Conservation (phyloP, 2,888 invertebrate genomes). For the Spisula subtruncata region DNA sequence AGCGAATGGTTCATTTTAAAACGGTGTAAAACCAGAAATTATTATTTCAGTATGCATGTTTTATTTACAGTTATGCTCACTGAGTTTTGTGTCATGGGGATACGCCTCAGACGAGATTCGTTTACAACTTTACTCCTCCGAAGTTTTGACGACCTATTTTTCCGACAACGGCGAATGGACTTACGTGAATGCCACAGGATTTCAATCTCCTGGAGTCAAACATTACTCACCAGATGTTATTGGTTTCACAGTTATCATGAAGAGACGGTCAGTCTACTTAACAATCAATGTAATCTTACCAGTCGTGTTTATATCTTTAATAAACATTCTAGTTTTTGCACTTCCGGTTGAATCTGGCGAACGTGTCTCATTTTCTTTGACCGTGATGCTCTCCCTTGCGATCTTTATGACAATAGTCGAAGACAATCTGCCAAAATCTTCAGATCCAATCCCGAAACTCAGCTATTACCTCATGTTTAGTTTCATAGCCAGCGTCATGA, state of each 20-base stretch:
- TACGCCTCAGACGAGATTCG: not conserved
- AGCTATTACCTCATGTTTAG: slow-evolving; percentile 67
- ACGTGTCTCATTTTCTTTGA: slow-evolving; percentile 68
- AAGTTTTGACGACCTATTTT: slow-evolving; percentile 33
- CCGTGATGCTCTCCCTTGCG: slow-evolving; percentile 69
- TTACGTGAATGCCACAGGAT: slow-evolving; percentile 14
- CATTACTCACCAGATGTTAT: not conserved
- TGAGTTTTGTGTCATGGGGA: not conserved
- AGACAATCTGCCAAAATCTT: slow-evolving; percentile 67
- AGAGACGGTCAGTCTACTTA: slow-evolving; percentile 65
- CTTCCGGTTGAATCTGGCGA: slow-evolving; percentile 71
- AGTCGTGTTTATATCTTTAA: slow-evolving; percentile 67
- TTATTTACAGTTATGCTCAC: slow-evolving; percentile 3
- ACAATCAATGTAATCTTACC: slow-evolving; percentile 70
- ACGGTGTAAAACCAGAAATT: too few relatives aligned
- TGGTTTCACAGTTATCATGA: slow-evolving; percentile 45
- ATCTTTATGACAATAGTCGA: slow-evolving; percentile 72
- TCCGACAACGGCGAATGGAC: slow-evolving; percentile 71
- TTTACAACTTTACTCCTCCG: not conserved
- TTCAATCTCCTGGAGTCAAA: not conserved
- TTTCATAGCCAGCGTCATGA: slow-evolving; percentile 63
- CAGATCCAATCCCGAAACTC: slow-evolving; percentile 67
- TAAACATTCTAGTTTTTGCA: slow-evolving; percentile 68
- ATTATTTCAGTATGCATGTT: too few relatives aligned
- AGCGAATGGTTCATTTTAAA: too few relatives aligned